Evolutionary conservation across 1,140 invertebrate species (phyloP), one percentile per base, ranked within the genome.

Genomic region (Drosophila parabipectinata): DNA sequence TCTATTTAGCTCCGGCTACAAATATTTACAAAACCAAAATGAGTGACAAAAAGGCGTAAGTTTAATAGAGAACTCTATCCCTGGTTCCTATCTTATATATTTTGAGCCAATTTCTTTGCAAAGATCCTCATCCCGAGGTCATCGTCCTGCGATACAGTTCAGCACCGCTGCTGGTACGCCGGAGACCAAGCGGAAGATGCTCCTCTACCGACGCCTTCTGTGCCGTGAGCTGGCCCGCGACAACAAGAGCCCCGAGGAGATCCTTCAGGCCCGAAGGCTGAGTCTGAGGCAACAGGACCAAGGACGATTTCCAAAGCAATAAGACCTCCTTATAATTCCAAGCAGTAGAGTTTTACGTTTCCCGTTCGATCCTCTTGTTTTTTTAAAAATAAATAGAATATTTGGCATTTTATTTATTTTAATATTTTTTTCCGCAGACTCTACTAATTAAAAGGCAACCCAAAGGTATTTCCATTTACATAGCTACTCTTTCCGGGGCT

Each of bases 111-210:
- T 69, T 60, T 32, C 15, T 12, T 37, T 21, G 0, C 4, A 3
- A 48, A 84, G 80, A 39, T 56, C 54, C 0, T 26, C 55, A 2
- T 30, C 52, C 51, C 10, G 14, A 18, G 34, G 63, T 0, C 21
- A 39, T 4, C 10, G 15, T 1, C 30, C 47, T 10, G 48, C 21
- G 0, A 26, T 87, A 0, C 60, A 87, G 37, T 87, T 87, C 14
- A 85, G 82, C 12, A 68, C 82, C 1, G 58, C 50, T 18, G 28
- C 50, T 1, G 79, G 71, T 12, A 55, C 50, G 0, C 62, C 62
- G 1, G 83, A 76, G 47, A 88, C 74, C 1, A 72, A 26, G 7
- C 52, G 59, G 2, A 87, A 88, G 53, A 82, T 87, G 82, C 51
- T 87, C 37, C 78, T 87, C 7, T 87, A 48, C 9, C 64, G 51